Evolutionary conservation across 1,140 invertebrate species (phyloP), one percentile per base, ranked within the genome.

Genomic region (Homalodisca vitripennis): DNA sequence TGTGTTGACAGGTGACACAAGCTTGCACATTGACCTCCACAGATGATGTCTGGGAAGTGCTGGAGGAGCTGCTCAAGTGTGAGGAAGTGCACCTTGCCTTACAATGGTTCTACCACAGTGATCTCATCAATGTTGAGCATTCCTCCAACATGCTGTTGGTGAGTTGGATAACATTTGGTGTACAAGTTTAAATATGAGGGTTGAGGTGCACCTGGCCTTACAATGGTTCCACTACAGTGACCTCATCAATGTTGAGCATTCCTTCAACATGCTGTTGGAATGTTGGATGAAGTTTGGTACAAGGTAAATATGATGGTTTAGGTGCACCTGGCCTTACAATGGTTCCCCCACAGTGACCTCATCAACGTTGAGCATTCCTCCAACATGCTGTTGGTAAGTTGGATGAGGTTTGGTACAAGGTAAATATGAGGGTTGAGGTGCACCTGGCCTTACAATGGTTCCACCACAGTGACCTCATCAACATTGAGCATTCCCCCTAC

Each of bases 31-130:
- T 60, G 55, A 60, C 12, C 6, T 26, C 2, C 27, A 27, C 29
- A n/a, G 55, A 60, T 6, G 55, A 60, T 30, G 55, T 60, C 2
- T 60, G 55, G 55, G 55, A 10, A 13, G 55, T 60, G 22, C 24
- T 64, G 1, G 34, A 34, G 46, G 65, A 67, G 46, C 27, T 67
- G 17, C 51, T 51, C 17, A 53, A 29, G 22, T 31, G 46, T 20
- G 29, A 51, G 29, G n/a, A 67, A 26, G 65, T 67, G 20, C 29
- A 22, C 20, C 20, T 47, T 1, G 31, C 29, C 14, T 20, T 65
- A 26, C 32, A 46, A 26, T 65, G 63, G 63, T 47, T 65, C 27
- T 6, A 46, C 10, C 41, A 46, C 2, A 46, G 20, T 13, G n/a
- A 46, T 26, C 13, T 65, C 6, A 20, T 65, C 3, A 3, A 46